Evolutionary conservation across 2,797 vertebrate species (phyloP).

Genomic region (Podargus strigoides): DNA sequence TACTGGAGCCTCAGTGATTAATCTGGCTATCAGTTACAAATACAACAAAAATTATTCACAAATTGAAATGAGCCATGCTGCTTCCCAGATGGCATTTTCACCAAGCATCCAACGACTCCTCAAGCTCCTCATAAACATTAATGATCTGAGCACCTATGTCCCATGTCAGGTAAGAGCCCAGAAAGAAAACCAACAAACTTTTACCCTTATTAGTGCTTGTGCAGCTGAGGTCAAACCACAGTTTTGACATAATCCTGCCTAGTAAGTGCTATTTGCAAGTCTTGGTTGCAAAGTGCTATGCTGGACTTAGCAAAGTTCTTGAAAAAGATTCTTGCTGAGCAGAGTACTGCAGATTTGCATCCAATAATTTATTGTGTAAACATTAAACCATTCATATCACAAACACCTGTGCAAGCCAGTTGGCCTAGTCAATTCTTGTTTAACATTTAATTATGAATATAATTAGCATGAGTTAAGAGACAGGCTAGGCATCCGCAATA

Average conservation of each 20-base stretch:
- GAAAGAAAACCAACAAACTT: neutral
- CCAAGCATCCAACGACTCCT: neutral
- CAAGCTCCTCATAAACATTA: neutral
- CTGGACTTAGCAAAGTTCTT: constrained; percentile 44
- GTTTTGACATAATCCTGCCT: neutral
- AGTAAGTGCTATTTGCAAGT: neutral
- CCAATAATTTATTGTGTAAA: constrained; percentile 74
- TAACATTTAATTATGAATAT: constrained; percentile 81
- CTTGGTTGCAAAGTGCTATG: neutral
- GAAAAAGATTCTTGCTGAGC: constrained; percentile 50
- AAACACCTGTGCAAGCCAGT: constrained; percentile 81
- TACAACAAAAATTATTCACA: neutral
- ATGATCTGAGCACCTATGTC: neutral
- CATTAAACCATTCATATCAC: constrained; percentile 74
- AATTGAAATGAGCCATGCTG: neutral
- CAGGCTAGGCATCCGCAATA: constrained; percentile 73
- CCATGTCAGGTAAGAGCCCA: neutral
- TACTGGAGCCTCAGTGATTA: neutral
- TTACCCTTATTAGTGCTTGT: neutral
- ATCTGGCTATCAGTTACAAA: neutral
- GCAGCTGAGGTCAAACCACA: neutral
- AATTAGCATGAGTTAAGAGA: constrained; percentile 81
- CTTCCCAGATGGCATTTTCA: neutral
- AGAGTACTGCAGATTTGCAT: constrained; percentile 59
- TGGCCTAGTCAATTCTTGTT: constrained; percentile 76